Evolutionary conservation across 2,113 vertebrate species (phyloP), one percentile per base, ranked within the genome.

Genomic region (Ranitomeya variabilis): DNA sequence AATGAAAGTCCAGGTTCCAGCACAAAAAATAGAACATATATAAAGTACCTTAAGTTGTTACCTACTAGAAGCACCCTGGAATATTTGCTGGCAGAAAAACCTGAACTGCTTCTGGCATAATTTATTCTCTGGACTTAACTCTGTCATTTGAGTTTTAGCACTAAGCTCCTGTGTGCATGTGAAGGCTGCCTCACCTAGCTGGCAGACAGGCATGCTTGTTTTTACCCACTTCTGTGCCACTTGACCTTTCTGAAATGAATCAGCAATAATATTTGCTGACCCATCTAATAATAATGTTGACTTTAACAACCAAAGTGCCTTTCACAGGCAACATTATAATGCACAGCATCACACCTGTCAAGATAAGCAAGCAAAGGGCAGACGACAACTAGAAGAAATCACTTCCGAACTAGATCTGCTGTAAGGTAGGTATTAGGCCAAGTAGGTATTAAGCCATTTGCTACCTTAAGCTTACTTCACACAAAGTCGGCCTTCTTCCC

Each of bases 401-500:
- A 74, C 89, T 94, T 90, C 92, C 93, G 93, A 92, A 92, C 93
- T 90, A 90, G 91, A 91, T 93, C 93, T 94, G 93, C 92, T 93
- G 94, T 2, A n/a, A n/a, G n/a, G n/a, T n/a, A n/a, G n/a, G n/a
- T 31, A 31, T 1, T 31, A 1, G 2, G 26, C 26, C 26, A 31
- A 31, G 26, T 31, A 31, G 96, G 96, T 97, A 97, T 95, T 96
- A 95, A 94, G 95, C 95, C 95, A 93, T 95, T 95, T 94, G 93
- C 94, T 96, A 95, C 95, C 95, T 95, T 94, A 96, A 95, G 96
- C 95, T 96, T 96, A 96, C 96, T 97, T 97, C 97, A 96, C 96
- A 96, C 96, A 94, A 96, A 97, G 96, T 96, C 95, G 95, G 95
- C 96, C 95, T 95, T 96, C 96, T 96, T 96, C 96, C 97, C 96